Conservation (phyloP, 1,140 invertebrate species). For the Sycophaga agraensis region DNA sequence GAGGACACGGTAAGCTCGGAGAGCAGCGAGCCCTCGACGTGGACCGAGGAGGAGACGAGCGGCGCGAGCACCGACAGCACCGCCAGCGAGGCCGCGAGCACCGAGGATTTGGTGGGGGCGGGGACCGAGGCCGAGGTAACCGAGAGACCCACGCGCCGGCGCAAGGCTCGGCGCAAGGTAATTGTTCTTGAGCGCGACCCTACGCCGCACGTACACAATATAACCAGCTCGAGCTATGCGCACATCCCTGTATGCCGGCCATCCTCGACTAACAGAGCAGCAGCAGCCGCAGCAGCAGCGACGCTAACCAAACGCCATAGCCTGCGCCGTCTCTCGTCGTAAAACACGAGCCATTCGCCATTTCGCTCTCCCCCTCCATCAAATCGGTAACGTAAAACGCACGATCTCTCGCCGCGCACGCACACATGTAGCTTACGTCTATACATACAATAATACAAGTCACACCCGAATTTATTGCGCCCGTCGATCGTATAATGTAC, state of each 20-base stretch:
- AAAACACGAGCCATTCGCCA: constrained; percentile 39
- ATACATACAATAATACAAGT: too few species aligned
- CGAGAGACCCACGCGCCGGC: not conserved
- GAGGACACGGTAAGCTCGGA: constrained; percentile 13
- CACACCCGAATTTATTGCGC: too few species aligned
- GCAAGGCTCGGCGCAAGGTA: not conserved
- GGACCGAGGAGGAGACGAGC: constrained; percentile 9
- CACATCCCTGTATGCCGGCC: not conserved
- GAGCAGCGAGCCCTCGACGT: not conserved
- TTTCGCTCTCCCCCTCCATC: constrained; percentile 50
- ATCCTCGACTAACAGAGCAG: not conserved
- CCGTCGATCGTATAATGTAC: too few species aligned
- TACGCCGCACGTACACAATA: too few species aligned
- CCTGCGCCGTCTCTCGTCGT: not conserved
- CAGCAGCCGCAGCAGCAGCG: too few species aligned
- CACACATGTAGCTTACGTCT: too few species aligned
- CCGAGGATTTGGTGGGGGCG: not conserved
- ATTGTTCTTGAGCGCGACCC: too few species aligned
- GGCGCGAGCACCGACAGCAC: constrained; percentile 10
- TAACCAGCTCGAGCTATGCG: too few species aligned
- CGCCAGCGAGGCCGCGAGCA: not conserved
- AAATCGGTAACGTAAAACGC: not conserved
- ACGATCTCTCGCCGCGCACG: too few species aligned
- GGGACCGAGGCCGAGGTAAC: not conserved
- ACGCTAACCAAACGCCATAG: not conserved